These are phyloP conservation scores for Ophion slaviceki DNA, from an alignment of 2,888 invertebrate species.

Conservation along the genomic window DNA sequence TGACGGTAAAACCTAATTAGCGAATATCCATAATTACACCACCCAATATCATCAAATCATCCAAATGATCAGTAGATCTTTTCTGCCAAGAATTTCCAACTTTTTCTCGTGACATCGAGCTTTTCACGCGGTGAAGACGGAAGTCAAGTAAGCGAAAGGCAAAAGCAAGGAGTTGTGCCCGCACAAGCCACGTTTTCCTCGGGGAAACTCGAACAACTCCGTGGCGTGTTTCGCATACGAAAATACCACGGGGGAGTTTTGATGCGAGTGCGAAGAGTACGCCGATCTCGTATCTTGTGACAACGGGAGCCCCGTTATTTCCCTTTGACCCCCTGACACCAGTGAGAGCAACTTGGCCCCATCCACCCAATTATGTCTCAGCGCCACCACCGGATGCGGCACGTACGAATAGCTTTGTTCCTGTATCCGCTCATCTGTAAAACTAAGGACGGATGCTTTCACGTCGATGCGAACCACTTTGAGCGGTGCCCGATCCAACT, in stretches of 20 bases:
- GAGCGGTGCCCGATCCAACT: background rate
- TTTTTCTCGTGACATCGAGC: background rate
- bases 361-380: background rate
- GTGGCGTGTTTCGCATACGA: slow-evolving; percentile 58
- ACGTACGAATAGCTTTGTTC: background rate
- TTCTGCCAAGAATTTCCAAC: background rate
- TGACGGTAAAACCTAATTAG: background rate
- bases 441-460: background rate
- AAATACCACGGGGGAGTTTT: slow-evolving; percentile 55
- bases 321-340: slow-evolving; percentile 21
- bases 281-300: background rate
- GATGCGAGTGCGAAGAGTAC: slow-evolving; percentile 32
- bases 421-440: background rate
- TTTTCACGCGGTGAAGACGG: background rate
- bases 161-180: background rate
- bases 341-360: slow-evolving; percentile 12
- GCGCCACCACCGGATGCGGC: background rate
- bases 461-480: background rate
- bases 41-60: background rate
- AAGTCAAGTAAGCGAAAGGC: background rate
- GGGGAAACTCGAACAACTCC: slow-evolving; percentile 55
- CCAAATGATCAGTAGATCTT: background rate
- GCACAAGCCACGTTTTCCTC: background rate
- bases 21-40: background rate
- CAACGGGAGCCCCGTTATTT: slow-evolving; percentile 47